These are phyloP conservation scores for Hipparchia semele DNA, from an alignment of 2,888 invertebrate species.

Conservation along the genomic window DNA sequence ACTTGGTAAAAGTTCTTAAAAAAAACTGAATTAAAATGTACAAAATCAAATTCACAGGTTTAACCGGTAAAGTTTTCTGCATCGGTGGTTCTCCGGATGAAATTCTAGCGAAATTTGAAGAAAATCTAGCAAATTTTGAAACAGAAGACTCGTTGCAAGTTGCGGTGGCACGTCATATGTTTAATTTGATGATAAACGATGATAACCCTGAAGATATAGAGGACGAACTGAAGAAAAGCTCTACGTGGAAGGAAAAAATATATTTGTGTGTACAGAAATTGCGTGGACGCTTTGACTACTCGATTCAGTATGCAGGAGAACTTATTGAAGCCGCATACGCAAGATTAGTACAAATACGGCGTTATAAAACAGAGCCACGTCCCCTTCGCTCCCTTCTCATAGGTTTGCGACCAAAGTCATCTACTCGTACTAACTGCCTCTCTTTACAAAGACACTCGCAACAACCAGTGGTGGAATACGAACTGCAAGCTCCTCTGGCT, in stretches of 20 bases:
- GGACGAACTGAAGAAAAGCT: conserved; percentile 27
- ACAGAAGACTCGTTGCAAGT: conserved; percentile 53
- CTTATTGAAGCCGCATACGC: conserved; percentile 52
- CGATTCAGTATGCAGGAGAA: conserved; percentile 57
- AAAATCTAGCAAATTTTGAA: conserved; percentile 46
- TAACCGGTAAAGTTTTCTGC: conserved; percentile 60
- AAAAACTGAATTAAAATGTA: neutral
- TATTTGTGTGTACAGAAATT: conserved; percentile 49
- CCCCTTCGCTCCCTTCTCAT: conserved; percentile 50
- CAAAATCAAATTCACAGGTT: conserved; percentile 44
- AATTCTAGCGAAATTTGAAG: conserved; percentile 46
- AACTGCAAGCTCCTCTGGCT: conserved; percentile 48
- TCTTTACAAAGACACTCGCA: conserved; percentile 50
- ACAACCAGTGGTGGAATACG: conserved; percentile 48
- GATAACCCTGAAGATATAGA: conserved; percentile 38
- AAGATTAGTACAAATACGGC: conserved; percentile 44
- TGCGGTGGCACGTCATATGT: conserved; percentile 56
- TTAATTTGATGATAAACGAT: conserved; percentile 48
- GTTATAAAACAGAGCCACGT: conserved; percentile 38
- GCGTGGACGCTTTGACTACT: conserved; percentile 54
- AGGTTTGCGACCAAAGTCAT: conserved; percentile 44
- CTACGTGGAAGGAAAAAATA: conserved; percentile 53
- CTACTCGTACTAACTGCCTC: conserved; percentile 35
- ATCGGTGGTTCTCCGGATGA: conserved; percentile 57
- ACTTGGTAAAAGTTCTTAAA: too few species aligned